phyloP scores from a whole-genome alignment of 2,888 invertebrate genomes.

The Cosmia trapezina region DNA sequence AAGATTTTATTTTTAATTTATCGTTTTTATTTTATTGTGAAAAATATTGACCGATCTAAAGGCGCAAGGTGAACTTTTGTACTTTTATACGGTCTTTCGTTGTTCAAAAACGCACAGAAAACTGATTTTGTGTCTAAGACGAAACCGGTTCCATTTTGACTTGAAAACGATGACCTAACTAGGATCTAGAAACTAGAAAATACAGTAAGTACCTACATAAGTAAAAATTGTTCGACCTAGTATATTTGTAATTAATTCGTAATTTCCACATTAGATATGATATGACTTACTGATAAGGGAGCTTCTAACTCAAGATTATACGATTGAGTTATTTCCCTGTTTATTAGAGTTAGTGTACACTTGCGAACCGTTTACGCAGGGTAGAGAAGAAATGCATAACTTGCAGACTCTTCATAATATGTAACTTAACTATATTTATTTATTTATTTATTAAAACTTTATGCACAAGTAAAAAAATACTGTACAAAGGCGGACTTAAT shows the following conservation, averaged over 20 bases:
- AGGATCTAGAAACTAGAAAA: not conserved
- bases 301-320: constrained; percentile 28
- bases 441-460: too few species aligned
- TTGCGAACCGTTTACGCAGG: constrained; percentile 2
- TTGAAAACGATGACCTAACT: constrained; percentile 3
- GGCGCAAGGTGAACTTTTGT: not conserved
- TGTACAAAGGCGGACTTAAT: too few species aligned
- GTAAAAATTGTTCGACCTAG: constrained; percentile 29
- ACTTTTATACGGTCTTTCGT: not conserved
- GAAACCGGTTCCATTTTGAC: not conserved
- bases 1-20: constrained; percentile 86
- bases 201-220: not conserved
- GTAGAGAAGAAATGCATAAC: not conserved
- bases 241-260: constrained; percentile 36
- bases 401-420: not conserved
- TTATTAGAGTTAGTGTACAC: constrained; percentile 31
- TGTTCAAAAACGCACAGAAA: not conserved
- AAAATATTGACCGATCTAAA: not conserved
- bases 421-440: not conserved
- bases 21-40: constrained; percentile 45
- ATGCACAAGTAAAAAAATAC: too few species aligned
- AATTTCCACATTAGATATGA: constrained; percentile 55
- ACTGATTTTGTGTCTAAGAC: too few species aligned
- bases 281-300: constrained; percentile 44
- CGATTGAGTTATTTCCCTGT: constrained; percentile 39